Evolutionary conservation across 2,888 invertebrate genomes (phyloP).

Genomic region (Nymphalis urticae): DNA sequence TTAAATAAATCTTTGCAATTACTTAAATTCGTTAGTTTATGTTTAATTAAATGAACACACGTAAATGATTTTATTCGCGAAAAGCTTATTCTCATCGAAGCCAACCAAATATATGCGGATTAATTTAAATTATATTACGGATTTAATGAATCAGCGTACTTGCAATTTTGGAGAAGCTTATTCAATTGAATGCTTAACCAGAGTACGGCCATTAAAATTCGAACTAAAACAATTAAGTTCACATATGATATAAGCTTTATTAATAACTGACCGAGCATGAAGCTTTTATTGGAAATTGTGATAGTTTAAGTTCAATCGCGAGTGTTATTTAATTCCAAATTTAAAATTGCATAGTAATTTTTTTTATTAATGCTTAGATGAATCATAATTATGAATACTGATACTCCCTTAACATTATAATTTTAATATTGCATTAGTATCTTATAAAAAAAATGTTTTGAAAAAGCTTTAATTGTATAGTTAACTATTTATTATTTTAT

Average conservation of each 20-base stretch:
- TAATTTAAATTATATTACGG: conserved; percentile 3
- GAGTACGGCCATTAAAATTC: conserved; percentile 1
- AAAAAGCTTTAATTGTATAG: too few species aligned
- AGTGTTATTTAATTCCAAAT: background rate
- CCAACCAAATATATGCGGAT: background rate
- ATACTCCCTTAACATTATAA: too few species aligned
- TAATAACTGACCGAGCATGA: background rate
- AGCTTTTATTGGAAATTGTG: too few species aligned
- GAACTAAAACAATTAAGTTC: conserved; percentile 7
- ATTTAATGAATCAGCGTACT: background rate
- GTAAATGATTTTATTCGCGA: too few species aligned
- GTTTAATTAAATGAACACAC: too few species aligned
- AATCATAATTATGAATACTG: too few species aligned
- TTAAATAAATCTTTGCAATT: too few species aligned
- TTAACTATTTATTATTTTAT: too few species aligned
- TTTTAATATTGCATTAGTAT: too few species aligned
- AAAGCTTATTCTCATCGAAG: background rate
- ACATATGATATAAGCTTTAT: conserved; percentile 1
- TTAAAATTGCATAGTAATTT: background rate
- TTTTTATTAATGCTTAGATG: too few species aligned
- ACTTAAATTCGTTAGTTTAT: background rate
- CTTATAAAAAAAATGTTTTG: too few species aligned
- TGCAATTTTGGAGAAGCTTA: background rate
- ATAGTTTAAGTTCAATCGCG: background rate
- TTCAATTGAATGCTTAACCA: background rate